phyloP scores from a whole-genome alignment of 2,113 vertebrate species.

The Leptobrachium leishanense region DNA sequence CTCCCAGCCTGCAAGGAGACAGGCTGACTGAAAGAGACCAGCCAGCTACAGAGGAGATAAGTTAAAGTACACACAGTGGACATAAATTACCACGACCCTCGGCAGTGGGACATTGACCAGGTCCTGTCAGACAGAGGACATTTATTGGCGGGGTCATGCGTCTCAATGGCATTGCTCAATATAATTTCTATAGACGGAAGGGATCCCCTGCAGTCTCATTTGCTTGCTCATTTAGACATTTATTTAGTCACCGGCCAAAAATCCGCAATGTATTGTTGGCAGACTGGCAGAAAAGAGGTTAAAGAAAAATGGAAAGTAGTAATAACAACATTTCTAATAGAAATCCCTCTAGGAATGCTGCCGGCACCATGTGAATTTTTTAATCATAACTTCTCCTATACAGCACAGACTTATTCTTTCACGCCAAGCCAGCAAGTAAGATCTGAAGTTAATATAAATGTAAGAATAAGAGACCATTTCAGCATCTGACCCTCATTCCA shows the following conservation, averaged over 20 bases:
- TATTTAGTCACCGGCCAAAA: slow-evolving; percentile 14
- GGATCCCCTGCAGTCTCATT: slow-evolving; percentile 34
- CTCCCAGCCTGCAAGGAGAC: slow-evolving; percentile 90
- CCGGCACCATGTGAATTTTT: not conserved
- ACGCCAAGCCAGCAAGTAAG: too few relatives aligned
- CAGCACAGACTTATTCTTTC: too few relatives aligned
- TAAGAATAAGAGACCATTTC: too few relatives aligned
- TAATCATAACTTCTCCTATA: too few relatives aligned
- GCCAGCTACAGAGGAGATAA: slow-evolving; percentile 96
- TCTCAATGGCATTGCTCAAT: slow-evolving; percentile 68
- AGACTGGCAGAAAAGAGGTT: slow-evolving; percentile 6
- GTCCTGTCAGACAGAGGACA: slow-evolving; percentile 95
- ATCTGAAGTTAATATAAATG: too few relatives aligned
- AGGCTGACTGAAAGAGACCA: slow-evolving; percentile 90
- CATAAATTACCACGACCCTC: slow-evolving; percentile 96
- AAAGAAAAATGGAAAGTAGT: slow-evolving; percentile 14
- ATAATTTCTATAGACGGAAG: slow-evolving; percentile 52
- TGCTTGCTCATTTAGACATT: slow-evolving; percentile 14
- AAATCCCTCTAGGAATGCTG: not conserved
- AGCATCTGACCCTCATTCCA: too few relatives aligned
- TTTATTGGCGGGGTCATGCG: slow-evolving; percentile 75
- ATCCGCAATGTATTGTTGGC: not conserved
- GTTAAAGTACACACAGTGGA: slow-evolving; percentile 92
- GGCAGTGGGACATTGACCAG: slow-evolving; percentile 98
- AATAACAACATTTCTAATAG: slow-evolving; percentile 21